These are phyloP conservation scores for Hippoglossus stenolepis DNA, from an alignment of 2,113 vertebrate species.

Conservation along the genomic window DNA sequence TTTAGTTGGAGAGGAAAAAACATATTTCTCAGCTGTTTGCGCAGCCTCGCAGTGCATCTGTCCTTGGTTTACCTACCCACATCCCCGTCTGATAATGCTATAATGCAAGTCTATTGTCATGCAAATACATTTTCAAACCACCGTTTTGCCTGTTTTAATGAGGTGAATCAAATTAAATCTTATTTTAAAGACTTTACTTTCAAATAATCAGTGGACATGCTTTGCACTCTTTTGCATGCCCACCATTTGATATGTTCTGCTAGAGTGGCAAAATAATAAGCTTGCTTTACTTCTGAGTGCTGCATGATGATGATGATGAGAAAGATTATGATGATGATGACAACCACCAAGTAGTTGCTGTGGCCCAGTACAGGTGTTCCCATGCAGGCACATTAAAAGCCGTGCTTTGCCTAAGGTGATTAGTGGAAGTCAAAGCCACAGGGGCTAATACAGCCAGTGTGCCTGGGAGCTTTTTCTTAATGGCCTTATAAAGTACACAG, in stretches of 20 bases:
- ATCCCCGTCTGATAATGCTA: conserved; percentile 1
- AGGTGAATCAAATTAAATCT: conserved; percentile 14
- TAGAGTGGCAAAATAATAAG: background rate
- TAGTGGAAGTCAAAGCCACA: conserved; percentile 79
- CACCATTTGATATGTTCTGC: background rate
- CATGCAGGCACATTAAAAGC: conserved; percentile 75
- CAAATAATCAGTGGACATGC: background rate
- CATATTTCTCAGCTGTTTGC: background rate
- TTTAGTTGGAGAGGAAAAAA: background rate
- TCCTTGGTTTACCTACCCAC: background rate
- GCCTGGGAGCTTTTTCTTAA: conserved; percentile 69
- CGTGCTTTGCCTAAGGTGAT: conserved; percentile 83
- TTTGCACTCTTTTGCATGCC: background rate
- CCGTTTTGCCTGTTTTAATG: conserved; percentile 26
- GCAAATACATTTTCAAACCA: conserved; percentile 18
- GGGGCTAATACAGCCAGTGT: conserved; percentile 69
- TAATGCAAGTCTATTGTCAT: conserved; percentile 24
- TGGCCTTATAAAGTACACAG: conserved; percentile 64
- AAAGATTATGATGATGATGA: conserved; percentile 30
- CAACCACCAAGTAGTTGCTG: conserved; percentile 22
- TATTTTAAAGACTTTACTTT: background rate
- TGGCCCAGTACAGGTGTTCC: conserved; percentile 63
- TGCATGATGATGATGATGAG: conserved; percentile 20
- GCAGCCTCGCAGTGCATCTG: background rate
- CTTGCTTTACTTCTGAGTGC: conserved; percentile 24